phyloP scores from a whole-genome alignment of 2,888 invertebrate species.

The Drosophila multiciliata region DNA sequence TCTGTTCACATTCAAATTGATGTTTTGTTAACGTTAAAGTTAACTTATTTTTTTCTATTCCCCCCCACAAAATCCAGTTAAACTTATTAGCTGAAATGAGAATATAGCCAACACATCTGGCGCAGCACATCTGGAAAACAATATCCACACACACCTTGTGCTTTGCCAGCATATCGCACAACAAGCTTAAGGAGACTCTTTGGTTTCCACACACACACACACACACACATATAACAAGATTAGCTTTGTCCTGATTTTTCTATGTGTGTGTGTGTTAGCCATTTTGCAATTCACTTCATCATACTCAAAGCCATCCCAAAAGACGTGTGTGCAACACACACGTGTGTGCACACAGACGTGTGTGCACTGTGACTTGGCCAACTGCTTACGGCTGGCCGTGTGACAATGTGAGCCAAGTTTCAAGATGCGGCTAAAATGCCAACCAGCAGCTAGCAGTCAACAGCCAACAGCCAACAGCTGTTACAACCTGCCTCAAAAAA shows the following conservation, averaged over 20 bases:
- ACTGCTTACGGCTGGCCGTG: conserved; percentile 39
- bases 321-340: conserved; percentile 50
- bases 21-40: not conserved
- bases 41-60: not conserved
- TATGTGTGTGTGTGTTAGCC: conserved; percentile 27
- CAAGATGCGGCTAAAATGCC: conserved; percentile 26
- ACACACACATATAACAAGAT: conserved; percentile 16
- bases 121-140: not conserved
- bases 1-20: not conserved
- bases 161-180: conserved; percentile 18
- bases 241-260: conserved; percentile 31
- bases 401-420: conserved; percentile 68
- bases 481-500: conserved; percentile 29
- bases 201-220: conserved; percentile 6
- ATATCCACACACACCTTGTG: conserved; percentile 3
- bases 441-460: conserved; percentile 37
- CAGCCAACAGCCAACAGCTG: conserved; percentile 49
- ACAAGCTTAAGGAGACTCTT: conserved; percentile 14
- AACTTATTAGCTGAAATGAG: not conserved
- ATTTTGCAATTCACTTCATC: conserved; percentile 69
- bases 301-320: conserved; percentile 60
- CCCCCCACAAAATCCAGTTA: not conserved
- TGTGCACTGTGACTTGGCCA: conserved; percentile 37
- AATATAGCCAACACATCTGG: not conserved
- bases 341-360: conserved; percentile 5